Evolutionary conservation across 37 sponge, comb jelly and placozoan species (phyloP).

Genomic region (Petrosia ficiformis): DNA sequence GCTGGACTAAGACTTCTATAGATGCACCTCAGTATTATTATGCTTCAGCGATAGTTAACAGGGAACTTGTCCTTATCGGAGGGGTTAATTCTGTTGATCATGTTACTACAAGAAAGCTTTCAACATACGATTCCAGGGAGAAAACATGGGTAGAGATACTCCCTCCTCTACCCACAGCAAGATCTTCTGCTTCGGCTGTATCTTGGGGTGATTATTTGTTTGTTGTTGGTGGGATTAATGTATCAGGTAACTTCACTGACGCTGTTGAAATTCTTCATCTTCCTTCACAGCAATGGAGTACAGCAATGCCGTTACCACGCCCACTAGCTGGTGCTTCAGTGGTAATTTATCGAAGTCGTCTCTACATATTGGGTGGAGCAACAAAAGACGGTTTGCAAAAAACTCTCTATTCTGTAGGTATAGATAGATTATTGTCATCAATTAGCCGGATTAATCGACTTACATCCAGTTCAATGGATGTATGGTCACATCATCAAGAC

Average conservation of each 20-base stretch:
- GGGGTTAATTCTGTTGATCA: conserved; percentile 16
- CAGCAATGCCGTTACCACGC: conserved; percentile 12
- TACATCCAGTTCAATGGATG: background rate
- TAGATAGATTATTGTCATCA: conserved; percentile 18
- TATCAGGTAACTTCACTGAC: background rate
- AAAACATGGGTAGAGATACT: conserved; percentile 29
- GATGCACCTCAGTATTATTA: conserved; percentile 40
- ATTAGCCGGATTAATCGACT: background rate
- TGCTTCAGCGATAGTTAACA: conserved; percentile 29
- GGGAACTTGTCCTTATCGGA: conserved; percentile 33
- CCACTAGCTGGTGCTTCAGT: conserved; percentile 26
- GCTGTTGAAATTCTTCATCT: conserved; percentile 34
- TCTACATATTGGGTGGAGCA: conserved; percentile 28
- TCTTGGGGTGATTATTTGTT: conserved; percentile 39
- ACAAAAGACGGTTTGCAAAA: background rate
- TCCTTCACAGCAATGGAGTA: conserved; percentile 26
- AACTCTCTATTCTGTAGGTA: conserved; percentile 7
- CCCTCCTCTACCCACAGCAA: conserved; percentile 45
- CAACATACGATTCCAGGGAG: conserved; percentile 27
- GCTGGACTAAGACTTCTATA: conserved; percentile 15
- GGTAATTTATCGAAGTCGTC: conserved; percentile 16
- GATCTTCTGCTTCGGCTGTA: conserved; percentile 30
- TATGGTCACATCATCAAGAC: conserved; percentile 31
- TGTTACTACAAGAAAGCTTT: conserved; percentile 17
- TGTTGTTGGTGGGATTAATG: conserved; percentile 37